These are phyloP conservation scores for Dicyrtoma fusca DNA, from an alignment of 2,888 invertebrate species.

Conservation along the genomic window DNA sequence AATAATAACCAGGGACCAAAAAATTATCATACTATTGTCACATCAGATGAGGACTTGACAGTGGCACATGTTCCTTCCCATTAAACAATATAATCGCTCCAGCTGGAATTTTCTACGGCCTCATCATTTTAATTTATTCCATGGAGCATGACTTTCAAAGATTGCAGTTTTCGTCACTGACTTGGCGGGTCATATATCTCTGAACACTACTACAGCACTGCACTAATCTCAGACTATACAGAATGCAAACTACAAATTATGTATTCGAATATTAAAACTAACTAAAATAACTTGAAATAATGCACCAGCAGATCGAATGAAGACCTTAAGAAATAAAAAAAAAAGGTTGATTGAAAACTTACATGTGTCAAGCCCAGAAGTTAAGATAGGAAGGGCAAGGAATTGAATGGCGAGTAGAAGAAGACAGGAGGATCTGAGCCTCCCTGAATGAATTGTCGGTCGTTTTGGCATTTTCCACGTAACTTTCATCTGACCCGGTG, in stretches of 20 bases:
- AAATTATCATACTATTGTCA: constrained; percentile 24
- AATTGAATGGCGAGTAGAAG: constrained; percentile 31
- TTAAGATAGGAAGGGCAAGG: constrained; percentile 43
- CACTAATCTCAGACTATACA: no score
- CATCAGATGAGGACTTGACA: constrained; percentile 1
- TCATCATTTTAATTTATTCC: not conserved
- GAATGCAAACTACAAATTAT: no score
- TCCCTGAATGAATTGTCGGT: constrained; percentile 19
- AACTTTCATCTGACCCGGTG: constrained; percentile 21
- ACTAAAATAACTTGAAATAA: no score
- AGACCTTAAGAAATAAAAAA: no score
- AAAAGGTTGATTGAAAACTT: constrained; percentile 35
- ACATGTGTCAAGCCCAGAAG: constrained; percentile 50
- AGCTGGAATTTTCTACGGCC: no score
- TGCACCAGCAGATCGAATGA: no score
- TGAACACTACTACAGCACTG: no score
- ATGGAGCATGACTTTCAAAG: no score
- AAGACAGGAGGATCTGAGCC: constrained; percentile 17
- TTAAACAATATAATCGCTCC: not conserved
- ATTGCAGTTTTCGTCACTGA: no score
- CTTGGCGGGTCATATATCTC: no score
- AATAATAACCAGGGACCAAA: constrained; percentile 16
- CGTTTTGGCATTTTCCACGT: constrained; percentile 28
- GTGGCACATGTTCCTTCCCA: constrained; percentile 11
- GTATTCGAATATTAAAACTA: no score